Base-by-base conservation (phyloP, 1,140 invertebrate species). In the Epicauta chinensis region DNA sequence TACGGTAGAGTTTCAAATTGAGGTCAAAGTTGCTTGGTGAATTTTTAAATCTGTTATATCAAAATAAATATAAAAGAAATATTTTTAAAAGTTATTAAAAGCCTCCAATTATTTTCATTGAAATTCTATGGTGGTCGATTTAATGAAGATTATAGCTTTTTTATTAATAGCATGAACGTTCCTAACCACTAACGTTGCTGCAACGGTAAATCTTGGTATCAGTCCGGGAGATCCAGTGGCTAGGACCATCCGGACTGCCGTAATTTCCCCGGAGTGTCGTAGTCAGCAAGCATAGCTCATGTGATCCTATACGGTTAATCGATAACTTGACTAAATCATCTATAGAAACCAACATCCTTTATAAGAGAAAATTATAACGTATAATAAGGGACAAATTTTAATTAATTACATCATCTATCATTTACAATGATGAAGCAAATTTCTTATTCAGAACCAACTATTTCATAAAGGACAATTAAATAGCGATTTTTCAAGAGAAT, bases 251-350 rank as follows among this genome's bases (percentile, higher is more conserved):
- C 53, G 52, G 56, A 46, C 52, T 51, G 44, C 29, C 44, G 49
- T 56, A 56, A 59, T 59, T 59, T 59, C 57, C 57, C 57, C 50
- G 49, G 57, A 59, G 57, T 59, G 49, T 43, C 44, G 53, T 59
- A 55, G 53, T 59, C 57, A 56, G 49, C 53, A 45, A 49, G 54
- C 53, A 59, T 59, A 53, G 53, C 31, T 59, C 57, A 56, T 59
- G 31, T 43, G 53, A 56, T 52, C 52, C 49, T 29, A 29, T 35
- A 41, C 23, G 14, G 35, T 37, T 17, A 59, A 59, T 59, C 57
- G 53, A 59, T 59, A 56, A 16, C 44, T 48, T 32, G 23, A 51
- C 39, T 47, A 29, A 17, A 40, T 39, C 40, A n/a, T 11, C 23
- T 23, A 23, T 23, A 7, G 23, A 23, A 23, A 23, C 23, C 23